Conservation (phyloP, 92 coral and sea anemone genomes). For the Phenganax stokvisi region DNA sequence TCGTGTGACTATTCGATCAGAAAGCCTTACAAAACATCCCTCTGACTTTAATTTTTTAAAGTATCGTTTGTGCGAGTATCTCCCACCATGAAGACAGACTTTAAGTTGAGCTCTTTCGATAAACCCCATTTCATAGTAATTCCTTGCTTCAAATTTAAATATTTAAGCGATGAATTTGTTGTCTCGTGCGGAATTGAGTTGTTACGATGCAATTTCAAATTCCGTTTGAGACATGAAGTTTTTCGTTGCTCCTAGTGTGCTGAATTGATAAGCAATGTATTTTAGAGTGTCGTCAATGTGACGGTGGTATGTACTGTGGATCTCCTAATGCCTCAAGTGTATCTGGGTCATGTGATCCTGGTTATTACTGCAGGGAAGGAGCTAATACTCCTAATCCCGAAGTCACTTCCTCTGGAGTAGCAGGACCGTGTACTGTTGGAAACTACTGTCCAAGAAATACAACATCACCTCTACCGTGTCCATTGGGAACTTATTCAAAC, state of each 20-base stretch:
- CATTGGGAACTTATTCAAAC: slow-evolving; percentile 84
- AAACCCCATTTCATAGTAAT: too few species aligned
- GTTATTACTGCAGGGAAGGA: slow-evolving; percentile 85
- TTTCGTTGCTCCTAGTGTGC: background rate
- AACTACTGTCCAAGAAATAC: slow-evolving; percentile 75
- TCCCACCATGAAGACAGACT: too few species aligned
- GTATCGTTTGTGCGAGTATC: too few species aligned
- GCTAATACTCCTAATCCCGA: slow-evolving; percentile 81
- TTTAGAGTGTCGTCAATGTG: slow-evolving; percentile 88
- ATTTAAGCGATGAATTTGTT: too few species aligned
- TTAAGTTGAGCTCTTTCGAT: too few species aligned
- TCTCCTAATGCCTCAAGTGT: slow-evolving; percentile 85
- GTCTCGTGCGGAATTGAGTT: too few species aligned
- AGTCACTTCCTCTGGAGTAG: slow-evolving; percentile 59
- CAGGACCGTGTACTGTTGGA: slow-evolving; percentile 94
- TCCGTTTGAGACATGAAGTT: too few species aligned
- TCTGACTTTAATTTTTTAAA: too few species aligned
- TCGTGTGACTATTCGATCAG: too few species aligned
- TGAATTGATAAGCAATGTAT: background rate
- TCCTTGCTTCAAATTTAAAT: too few species aligned
- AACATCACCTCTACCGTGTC: slow-evolving; percentile 82
- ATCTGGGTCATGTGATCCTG: slow-evolving; percentile 69
- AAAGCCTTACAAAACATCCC: too few species aligned
- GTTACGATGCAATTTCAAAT: too few species aligned
- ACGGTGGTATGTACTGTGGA: slow-evolving; percentile 88